These are phyloP conservation scores for Euplexia lucipara DNA, from an alignment of 2,888 invertebrate genomes.

Conservation along the genomic window DNA sequence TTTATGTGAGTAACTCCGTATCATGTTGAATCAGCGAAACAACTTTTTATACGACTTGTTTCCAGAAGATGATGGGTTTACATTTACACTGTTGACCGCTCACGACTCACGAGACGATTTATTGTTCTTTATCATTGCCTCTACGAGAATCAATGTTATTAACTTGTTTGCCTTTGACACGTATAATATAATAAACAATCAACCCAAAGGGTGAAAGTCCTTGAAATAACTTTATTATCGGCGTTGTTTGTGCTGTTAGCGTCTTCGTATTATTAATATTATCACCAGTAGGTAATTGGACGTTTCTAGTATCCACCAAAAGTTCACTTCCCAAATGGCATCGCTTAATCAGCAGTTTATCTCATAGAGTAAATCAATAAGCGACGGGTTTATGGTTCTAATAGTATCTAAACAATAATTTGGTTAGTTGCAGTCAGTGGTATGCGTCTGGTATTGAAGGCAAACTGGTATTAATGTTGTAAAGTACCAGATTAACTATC, in stretches of 20 bases:
- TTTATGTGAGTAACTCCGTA: conserved; percentile 58
- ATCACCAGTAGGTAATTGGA: conserved; percentile 42
- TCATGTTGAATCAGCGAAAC: conserved; percentile 39
- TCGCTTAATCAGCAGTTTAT: conserved; percentile 34
- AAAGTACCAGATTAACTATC: conserved; percentile 52
- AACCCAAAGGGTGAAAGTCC: conserved; percentile 66
- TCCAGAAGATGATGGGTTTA: conserved; percentile 35
- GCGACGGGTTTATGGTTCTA: conserved; percentile 36
- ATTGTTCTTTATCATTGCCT: conserved; percentile 62
- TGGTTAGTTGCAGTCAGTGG: conserved; percentile 41
- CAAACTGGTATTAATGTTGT: conserved; percentile 56
- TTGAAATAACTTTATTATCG: conserved; percentile 65
- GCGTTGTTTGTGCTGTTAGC: conserved; percentile 57
- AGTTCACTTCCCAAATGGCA: conserved; percentile 27
- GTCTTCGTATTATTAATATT: conserved; percentile 47
- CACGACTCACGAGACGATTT: conserved; percentile 48
- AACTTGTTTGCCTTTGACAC: conserved; percentile 66
- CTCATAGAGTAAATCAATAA: conserved; percentile 42
- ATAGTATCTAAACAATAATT: conserved; percentile 39
- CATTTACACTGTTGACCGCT: conserved; percentile 53
- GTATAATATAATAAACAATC: conserved; percentile 59
- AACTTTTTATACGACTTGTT: conserved; percentile 45
- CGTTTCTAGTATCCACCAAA: conserved; percentile 42
- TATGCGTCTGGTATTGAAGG: conserved; percentile 58
- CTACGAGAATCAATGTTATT: conserved; percentile 53